phyloP scores from a whole-genome alignment of 2,888 invertebrate species.

The Himalopsyche japonica region DNA sequence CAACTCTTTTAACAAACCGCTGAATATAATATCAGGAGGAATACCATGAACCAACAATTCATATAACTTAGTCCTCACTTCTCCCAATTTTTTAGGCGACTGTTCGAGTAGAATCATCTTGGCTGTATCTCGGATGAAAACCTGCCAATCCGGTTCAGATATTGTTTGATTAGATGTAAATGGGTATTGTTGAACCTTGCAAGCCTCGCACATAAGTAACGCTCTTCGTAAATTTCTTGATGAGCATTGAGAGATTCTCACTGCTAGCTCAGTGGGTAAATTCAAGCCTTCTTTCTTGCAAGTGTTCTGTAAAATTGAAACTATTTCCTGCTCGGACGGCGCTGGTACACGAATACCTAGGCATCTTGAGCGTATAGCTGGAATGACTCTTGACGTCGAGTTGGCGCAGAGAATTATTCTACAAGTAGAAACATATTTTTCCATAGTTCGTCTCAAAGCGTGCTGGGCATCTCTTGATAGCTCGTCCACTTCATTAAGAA shows the following conservation, averaged over 20 bases:
- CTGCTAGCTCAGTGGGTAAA: conserved; percentile 76
- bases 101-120: conserved; percentile 85
- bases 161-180: conserved; percentile 79
- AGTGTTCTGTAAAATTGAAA: conserved; percentile 65
- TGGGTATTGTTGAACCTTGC: conserved; percentile 89
- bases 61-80: conserved; percentile 86
- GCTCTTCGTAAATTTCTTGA: conserved; percentile 91
- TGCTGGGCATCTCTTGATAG: conserved; percentile 98
- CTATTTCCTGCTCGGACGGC: conserved; percentile 78
- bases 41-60: conserved; percentile 93
- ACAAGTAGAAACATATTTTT: conserved; percentile 95
- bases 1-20: conserved; percentile 80
- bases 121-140: conserved; percentile 85
- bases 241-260: conserved; percentile 75
- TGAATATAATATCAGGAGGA: conserved; percentile 90
- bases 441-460: conserved; percentile 97
- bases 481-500: conserved; percentile 93
- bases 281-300: conserved; percentile 81
- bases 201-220: conserved; percentile 90
- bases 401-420: conserved; percentile 92
- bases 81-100: conserved; percentile 79
- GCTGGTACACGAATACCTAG: conserved; percentile 90
- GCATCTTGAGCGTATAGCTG: conserved; percentile 96
- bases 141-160: conserved; percentile 90
- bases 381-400: conserved; percentile 92